phyloP scores from a whole-genome alignment of 1,140 invertebrate species.

The Drosophila paulistorum region DNA sequence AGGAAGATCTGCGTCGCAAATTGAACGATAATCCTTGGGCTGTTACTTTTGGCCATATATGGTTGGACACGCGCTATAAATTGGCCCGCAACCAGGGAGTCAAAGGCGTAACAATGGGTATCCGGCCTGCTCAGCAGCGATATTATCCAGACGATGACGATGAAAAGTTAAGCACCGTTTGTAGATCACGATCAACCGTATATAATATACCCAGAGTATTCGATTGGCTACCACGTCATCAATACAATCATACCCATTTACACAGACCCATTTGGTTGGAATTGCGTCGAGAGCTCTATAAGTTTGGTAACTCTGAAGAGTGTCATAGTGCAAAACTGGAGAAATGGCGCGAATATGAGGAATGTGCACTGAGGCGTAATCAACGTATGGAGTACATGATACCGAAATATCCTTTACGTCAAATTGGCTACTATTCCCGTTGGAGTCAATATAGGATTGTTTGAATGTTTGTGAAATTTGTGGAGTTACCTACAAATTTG shows the following conservation, averaged over 20 bases:
- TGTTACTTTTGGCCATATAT: too few relatives aligned
- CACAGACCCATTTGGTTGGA: slow-evolving; percentile 1
- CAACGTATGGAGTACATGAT: slow-evolving; percentile 24
- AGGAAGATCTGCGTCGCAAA: too few relatives aligned
- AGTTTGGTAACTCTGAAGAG: slow-evolving; percentile 1
- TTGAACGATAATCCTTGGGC: too few relatives aligned
- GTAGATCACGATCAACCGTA: not conserved
- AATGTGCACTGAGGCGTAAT: slow-evolving; percentile 7
- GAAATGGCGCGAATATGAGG: not conserved
- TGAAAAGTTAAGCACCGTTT: not conserved
- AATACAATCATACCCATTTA: not conserved
- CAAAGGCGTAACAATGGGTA: not conserved
- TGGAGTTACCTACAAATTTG: not conserved
- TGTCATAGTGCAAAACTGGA: not conserved
- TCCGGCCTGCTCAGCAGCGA: not conserved
- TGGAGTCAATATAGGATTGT: not conserved
- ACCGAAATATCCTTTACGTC: slow-evolving; percentile 22
- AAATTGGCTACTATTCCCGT: not conserved
- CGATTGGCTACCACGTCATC: not conserved
- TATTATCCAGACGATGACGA: not conserved
- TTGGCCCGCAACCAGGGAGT: not conserved
- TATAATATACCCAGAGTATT: slow-evolving; percentile 13
- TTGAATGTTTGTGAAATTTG: not conserved
- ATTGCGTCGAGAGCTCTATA: not conserved
- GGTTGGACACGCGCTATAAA: not conserved